Evolutionary conservation across 2,113 vertebrate species (phyloP), one percentile per base, ranked within the genome.

Genomic region (Clarias macrocephalus): DNA sequence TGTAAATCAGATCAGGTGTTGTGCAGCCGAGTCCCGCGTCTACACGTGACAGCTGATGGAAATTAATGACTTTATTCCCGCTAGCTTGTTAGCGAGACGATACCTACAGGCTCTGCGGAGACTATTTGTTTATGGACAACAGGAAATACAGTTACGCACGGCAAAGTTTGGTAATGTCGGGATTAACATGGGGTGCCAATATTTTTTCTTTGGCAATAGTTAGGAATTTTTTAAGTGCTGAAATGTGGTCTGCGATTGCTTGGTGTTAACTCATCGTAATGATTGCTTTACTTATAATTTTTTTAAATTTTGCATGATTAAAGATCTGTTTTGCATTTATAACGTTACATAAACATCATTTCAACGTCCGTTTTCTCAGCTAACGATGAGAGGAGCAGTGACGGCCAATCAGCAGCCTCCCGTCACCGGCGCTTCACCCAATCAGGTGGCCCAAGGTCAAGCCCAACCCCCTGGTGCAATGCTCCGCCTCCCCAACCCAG

Each of bases 401-500:
- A 88, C 96, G 82, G 87, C 93, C 92, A 96, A 68, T 91, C 95
- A 95, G 80, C 95, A 95, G 89, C 91, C 92, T 0, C 91, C 94
- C 0, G 95, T 94, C 33, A 89, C 92, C 5, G 95, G 95, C 3
- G 95, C 95, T 3, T 95, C 96, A 0, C 95, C 96, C 77, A 96
- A 96, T 3, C 94, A 95, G 92, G 93, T 94, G 7, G 88, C 95
- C 0, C 94, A 95, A 80, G 87, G 93, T 66, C 96, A 95, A 84
- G 88, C 94, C 85, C 96, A 93, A 59, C 92, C 96, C 3, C 96
- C 96, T 89, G 96, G 96, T 63, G 88, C 95, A 5, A 96, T 98
- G 80, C 96, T 97, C 48, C 94, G 97, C 16, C 96, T 97, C 12
- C 94, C 96, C 33, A 98, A 97, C 88, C 97, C 97, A 0, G 97